Conservation (phyloP, 1,140 invertebrate genomes). For the Rhagoletis zephyria region DNA sequence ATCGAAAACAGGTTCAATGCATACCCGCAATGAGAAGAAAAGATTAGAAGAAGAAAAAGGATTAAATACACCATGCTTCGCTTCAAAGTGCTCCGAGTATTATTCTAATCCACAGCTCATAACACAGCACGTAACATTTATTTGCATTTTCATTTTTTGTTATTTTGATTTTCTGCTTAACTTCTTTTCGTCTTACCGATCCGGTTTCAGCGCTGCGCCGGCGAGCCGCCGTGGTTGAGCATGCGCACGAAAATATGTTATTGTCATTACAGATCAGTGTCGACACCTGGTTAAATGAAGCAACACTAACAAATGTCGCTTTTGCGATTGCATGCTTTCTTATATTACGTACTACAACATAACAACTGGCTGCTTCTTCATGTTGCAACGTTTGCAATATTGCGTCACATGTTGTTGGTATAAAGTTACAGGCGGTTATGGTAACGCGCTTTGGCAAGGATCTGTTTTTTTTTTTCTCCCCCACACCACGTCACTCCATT, state of each 20-base stretch:
- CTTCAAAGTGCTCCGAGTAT: too few species aligned
- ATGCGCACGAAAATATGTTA: constrained; percentile 60
- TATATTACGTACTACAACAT: constrained; percentile 6
- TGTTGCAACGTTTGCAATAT: constrained; percentile 52
- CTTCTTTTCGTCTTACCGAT: background rate
- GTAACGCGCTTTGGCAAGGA: constrained; percentile 48
- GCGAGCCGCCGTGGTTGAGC: background rate
- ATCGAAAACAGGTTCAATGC: too few species aligned
- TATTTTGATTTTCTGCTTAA: background rate
- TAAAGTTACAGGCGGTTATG: constrained; percentile 61
- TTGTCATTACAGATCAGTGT: constrained; percentile 69
- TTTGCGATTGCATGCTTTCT: constrained; percentile 35
- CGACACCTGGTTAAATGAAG: constrained; percentile 72
- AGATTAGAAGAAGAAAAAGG: too few species aligned
- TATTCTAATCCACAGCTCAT: too few species aligned
- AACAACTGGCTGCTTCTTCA: background rate
- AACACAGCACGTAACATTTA: background rate
- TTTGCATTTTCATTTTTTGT: background rate
- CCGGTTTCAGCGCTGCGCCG: background rate
- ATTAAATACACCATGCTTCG: too few species aligned
- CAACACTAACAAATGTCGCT: constrained; percentile 61
- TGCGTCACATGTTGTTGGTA: constrained; percentile 64
- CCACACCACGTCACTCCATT: constrained; percentile 13
- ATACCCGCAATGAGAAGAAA: too few species aligned
- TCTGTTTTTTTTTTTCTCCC: constrained; percentile 35